Percentiles rank a stretch among this genome's conserved stretches.
Evolutionary conservation across 2,888 invertebrate species (phyloP).

Genomic region (Brachypterus glaber): DNA sequence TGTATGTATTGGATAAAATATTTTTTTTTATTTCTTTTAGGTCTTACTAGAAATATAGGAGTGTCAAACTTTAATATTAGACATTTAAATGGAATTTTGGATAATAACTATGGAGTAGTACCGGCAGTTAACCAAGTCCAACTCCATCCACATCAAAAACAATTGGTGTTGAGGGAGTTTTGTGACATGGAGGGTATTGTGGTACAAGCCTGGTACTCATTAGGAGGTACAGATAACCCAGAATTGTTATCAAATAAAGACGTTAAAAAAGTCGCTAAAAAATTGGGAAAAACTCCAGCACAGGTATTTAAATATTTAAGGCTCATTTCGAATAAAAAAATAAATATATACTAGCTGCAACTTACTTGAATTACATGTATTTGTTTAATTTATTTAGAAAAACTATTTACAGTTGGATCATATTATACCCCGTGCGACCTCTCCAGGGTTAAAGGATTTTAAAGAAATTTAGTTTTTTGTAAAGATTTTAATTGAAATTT

Average conservation of each 20-base stretch:
- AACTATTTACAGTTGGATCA: too few relatives aligned
- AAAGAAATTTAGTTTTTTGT: too few relatives aligned
- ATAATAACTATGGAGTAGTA: slow-evolving; percentile 42
- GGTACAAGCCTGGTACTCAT: slow-evolving; percentile 70
- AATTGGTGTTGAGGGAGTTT: slow-evolving; percentile 51
- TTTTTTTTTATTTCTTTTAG: too few relatives aligned
- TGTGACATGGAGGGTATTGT: slow-evolving; percentile 57
- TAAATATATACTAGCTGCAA: too few relatives aligned
- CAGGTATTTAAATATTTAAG: too few relatives aligned
- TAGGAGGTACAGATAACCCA: slow-evolving; percentile 52
- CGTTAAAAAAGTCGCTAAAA: slow-evolving; percentile 51
- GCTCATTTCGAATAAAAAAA: too few relatives aligned
- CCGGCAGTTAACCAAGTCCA: slow-evolving; percentile 74
- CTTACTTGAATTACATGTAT: too few relatives aligned
- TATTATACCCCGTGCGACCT: too few relatives aligned
- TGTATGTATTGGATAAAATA: too few relatives aligned
- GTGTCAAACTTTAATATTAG: slow-evolving; percentile 65
- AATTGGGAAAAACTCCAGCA: slow-evolving; percentile 48
- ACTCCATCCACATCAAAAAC: slow-evolving; percentile 66
- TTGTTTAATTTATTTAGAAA: too few relatives aligned
- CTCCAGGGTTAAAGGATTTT: too few relatives aligned
- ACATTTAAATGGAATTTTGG: slow-evolving; percentile 55
- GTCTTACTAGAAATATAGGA: slow-evolving; percentile 67
- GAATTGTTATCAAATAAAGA: slow-evolving; percentile 49
- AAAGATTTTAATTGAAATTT: too few relatives aligned